Conservation (phyloP, 1,140 invertebrate genomes). For the Drosophila eugracilis region DNA sequence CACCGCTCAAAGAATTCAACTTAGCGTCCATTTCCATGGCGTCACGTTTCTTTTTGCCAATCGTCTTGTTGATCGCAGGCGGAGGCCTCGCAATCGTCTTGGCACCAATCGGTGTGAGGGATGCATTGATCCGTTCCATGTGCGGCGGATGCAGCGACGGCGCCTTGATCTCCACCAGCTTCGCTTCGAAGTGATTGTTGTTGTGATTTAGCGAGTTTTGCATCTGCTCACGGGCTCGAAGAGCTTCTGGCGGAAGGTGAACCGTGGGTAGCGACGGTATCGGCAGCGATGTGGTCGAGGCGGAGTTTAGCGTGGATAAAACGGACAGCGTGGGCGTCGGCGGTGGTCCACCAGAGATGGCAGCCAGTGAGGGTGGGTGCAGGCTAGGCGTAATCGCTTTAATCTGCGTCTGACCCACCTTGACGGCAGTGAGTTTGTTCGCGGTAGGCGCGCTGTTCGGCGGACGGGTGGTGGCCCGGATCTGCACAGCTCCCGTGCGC, state of each 20-base stretch:
- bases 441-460: slow-evolving; percentile 53
- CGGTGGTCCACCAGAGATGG: slow-evolving; percentile 74
- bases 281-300: slow-evolving; percentile 65
- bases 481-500: slow-evolving; percentile 77
- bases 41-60: slow-evolving; percentile 78
- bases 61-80: slow-evolving; percentile 59
- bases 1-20: slow-evolving; percentile 83
- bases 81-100: slow-evolving; percentile 48
- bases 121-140: slow-evolving; percentile 65
- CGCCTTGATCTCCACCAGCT: slow-evolving; percentile 72
- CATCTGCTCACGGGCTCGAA: slow-evolving; percentile 71
- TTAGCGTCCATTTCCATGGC: slow-evolving; percentile 58
- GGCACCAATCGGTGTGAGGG: slow-evolving; percentile 68
- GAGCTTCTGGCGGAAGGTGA: slow-evolving; percentile 70
- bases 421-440: slow-evolving; percentile 81
- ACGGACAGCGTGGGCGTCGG: slow-evolving; percentile 77
- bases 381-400: slow-evolving; percentile 80
- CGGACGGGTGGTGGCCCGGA: slow-evolving; percentile 67
- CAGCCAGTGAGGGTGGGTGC: slow-evolving; percentile 76
- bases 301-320: slow-evolving; percentile 73
- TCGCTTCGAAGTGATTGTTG: slow-evolving; percentile 74
- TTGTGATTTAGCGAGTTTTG: slow-evolving; percentile 74
- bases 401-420: slow-evolving; percentile 84
- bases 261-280: slow-evolving; percentile 79
- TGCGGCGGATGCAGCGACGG: slow-evolving; percentile 50